These are phyloP conservation scores for Tiliacea aurago DNA, from an alignment of 2,888 invertebrate species.

Conservation along the genomic window DNA sequence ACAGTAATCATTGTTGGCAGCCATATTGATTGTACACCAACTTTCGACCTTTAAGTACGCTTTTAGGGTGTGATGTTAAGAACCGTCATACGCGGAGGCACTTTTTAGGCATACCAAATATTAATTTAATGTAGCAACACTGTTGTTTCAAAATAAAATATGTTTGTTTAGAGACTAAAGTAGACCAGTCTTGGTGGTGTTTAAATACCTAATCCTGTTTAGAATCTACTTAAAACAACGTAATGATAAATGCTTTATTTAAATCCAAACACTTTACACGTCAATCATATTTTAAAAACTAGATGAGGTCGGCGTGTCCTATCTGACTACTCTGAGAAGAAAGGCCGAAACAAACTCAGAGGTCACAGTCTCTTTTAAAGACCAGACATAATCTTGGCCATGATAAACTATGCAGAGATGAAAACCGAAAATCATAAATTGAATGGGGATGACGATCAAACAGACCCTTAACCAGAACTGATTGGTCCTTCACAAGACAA, in stretches of 20 bases:
- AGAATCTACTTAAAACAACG: background rate
- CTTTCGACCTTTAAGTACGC: too few species aligned
- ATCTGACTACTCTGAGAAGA: too few species aligned
- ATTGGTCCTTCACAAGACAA: constrained; percentile 38
- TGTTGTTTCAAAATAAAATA: background rate
- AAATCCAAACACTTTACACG: too few species aligned
- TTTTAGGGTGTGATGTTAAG: too few species aligned
- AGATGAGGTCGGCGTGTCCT: too few species aligned
- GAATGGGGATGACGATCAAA: constrained; percentile 1
- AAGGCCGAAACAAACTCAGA: too few species aligned
- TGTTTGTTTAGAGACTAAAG: background rate
- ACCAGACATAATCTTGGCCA: too few species aligned
- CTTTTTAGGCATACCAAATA: background rate
- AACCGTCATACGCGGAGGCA: background rate
- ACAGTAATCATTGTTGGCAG: too few species aligned
- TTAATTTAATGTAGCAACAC: background rate
- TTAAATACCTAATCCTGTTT: background rate
- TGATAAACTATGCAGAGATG: background rate
- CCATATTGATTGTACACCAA: too few species aligned
- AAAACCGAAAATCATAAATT: constrained; percentile 2
- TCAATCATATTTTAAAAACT: too few species aligned
- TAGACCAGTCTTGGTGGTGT: background rate
- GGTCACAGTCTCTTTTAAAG: too few species aligned
- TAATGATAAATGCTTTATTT: background rate
- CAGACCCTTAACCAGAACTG: constrained; percentile 7